Conservation (phyloP, 2,113 vertebrate species). For the Procavia capensis region DNA sequence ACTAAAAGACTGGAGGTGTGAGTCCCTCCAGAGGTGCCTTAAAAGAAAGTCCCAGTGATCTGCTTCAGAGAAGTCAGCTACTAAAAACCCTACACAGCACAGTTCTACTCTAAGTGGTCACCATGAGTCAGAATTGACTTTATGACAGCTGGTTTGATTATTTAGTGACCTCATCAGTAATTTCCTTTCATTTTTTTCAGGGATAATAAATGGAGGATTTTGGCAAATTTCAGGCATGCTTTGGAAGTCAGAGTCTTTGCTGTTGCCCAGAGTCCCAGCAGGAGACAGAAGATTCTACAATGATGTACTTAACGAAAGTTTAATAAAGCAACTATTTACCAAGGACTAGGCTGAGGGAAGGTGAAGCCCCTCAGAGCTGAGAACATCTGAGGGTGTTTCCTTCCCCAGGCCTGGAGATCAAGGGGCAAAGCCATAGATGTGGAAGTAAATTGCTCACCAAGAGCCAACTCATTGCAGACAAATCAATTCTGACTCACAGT, state of each 20-base stretch:
- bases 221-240: background rate
- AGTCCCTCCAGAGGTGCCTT: too few relatives aligned
- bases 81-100: too few relatives aligned
- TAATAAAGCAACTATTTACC: background rate
- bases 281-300: background rate
- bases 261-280: background rate
- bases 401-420: background rate
- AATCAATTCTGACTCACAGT: too few relatives aligned
- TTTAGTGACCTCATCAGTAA: background rate
- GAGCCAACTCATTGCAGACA: too few relatives aligned
- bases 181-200: constrained; percentile 11
- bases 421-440: background rate
- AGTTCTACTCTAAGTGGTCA: too few relatives aligned
- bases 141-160: too few relatives aligned
- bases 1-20: too few relatives aligned
- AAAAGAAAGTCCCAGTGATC: too few relatives aligned
- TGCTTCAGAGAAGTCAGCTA: too few relatives aligned
- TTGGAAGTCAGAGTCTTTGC: background rate
- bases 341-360: background rate
- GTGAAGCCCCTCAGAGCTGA: background rate
- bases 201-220: background rate
- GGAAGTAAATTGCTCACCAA: background rate
- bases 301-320: background rate
- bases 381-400: background rate
- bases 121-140: too few relatives aligned